Evolutionary conservation across 2,113 vertebrate genomes (phyloP).

Genomic region (Ploceus nigricollis): DNA sequence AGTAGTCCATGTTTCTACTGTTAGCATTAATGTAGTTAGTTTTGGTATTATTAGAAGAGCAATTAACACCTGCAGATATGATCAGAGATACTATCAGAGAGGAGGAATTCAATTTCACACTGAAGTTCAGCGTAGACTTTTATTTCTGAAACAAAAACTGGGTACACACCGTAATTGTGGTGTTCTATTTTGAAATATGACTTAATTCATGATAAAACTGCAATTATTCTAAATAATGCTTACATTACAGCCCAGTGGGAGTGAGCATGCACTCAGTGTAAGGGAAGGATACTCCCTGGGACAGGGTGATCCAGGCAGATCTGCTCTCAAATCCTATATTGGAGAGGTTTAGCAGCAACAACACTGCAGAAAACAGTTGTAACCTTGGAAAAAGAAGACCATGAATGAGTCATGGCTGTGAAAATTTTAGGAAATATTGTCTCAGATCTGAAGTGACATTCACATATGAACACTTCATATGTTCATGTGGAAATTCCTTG

Average conservation of each 20-base stretch:
- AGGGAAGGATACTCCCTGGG: background rate
- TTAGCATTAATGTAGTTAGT: slow-evolving; percentile 62
- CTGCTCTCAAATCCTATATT: background rate
- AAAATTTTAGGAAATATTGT: background rate
- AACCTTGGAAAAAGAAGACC: background rate
- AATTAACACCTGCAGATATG: slow-evolving; percentile 63
- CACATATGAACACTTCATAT: background rate
- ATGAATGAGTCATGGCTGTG: background rate
- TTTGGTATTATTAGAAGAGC: slow-evolving; percentile 65
- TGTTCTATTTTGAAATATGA: background rate
- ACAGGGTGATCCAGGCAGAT: background rate
- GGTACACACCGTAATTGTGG: background rate
- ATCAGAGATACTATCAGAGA: slow-evolving; percentile 49
- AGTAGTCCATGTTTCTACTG: background rate
- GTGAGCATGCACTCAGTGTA: background rate
- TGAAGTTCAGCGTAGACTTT: background rate
- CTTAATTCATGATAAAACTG: background rate
- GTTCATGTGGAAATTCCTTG: background rate
- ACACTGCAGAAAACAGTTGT: background rate
- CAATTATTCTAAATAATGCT: background rate
- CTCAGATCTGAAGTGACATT: background rate
- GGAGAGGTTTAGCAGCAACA: background rate
- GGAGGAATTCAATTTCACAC: background rate
- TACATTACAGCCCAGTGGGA: background rate
- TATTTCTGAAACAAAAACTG: background rate